Base-by-base conservation (phyloP, 2,113 vertebrate species). In the Amphiprion percula region DNA sequence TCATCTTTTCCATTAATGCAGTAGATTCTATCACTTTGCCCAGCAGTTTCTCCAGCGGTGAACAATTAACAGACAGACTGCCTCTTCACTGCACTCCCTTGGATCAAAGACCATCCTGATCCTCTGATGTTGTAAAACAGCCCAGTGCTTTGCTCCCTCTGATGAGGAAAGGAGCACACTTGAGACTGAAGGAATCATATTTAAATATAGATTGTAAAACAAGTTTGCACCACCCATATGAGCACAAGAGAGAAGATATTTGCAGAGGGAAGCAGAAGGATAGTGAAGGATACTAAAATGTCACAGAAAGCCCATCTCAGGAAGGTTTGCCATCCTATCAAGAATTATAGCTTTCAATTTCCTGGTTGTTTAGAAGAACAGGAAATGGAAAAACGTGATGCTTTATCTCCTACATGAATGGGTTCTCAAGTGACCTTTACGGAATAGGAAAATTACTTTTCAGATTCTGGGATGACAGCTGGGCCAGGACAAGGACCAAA, bases 291-390 rank as follows among this genome's bases (percentile, higher is more conserved):
- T 46, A 52, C 50, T 73, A 30, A 90, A 79, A 87, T 84, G 82
- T 80, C 87, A 90, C 9, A 41, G 59, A 84, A 85, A 80, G 76
- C 58, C 60, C 58, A 71, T 87, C 83, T 86, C 55, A 73, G 56
- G 68, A 68, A 52, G 50, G 64, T 81, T 62, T 63, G 24, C 46
- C 54, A 50, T 61, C 60, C 65, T 52, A 67, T 74, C 66, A 84
- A 23, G 16, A 82, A 74, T 73, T 49, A 74, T 86, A 71, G 76
- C 54, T 72, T 90, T 83, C 85, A 77, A 80, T 88, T 83, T 87
- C 78, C 72, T 84, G 68, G 10, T 44, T 87, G 77, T 86, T 89
- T 61, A 73, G n/a, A 19, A 26, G 15, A 61, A 76, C 12, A 62
- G 80, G 64, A 74, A 82, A 67, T 15, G 0, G 66, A 83, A 33